phyloP scores from a whole-genome alignment of 2,888 invertebrate genomes.

The Morpho deidamia region DNA sequence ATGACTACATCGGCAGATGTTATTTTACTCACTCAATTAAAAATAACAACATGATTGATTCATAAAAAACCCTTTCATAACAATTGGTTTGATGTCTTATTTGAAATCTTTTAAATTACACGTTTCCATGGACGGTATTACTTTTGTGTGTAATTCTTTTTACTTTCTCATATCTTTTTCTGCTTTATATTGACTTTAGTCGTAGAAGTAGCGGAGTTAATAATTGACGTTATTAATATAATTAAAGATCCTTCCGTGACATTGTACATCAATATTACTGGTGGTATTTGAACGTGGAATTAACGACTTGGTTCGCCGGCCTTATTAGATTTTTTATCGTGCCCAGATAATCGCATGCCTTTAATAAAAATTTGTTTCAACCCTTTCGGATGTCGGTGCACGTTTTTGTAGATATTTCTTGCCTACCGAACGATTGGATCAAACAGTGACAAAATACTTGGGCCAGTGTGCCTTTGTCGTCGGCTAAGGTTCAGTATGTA shows the following conservation, averaged over 20 bases:
- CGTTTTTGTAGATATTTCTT: constrained; percentile 53
- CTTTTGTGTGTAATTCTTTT: constrained; percentile 35
- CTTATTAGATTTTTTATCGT: constrained; percentile 47
- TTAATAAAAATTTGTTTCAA: constrained; percentile 58
- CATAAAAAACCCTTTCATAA: constrained; percentile 56
- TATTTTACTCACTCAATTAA: constrained; percentile 49
- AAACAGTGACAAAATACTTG: constrained; percentile 76
- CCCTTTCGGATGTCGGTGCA: constrained; percentile 48
- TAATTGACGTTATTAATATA: constrained; percentile 16
- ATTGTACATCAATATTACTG: constrained; percentile 52
- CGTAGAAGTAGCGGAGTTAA: constrained; percentile 10
- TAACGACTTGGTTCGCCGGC: constrained; percentile 43
- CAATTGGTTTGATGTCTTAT: constrained; percentile 65
- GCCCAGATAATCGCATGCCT: constrained; percentile 51
- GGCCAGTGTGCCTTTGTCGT: constrained; percentile 63
- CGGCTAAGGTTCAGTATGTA: constrained; percentile 51
- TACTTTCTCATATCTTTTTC: constrained; percentile 21
- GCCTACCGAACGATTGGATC: constrained; percentile 59
- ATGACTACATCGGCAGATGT: constrained; percentile 42
- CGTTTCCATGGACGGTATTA: constrained; percentile 40
- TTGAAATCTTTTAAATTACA: constrained; percentile 55
- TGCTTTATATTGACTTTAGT: constrained; percentile 5
- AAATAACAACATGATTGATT: constrained; percentile 64
- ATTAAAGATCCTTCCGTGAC: constrained; percentile 45
- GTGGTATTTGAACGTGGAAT: constrained; percentile 42